A percentile compares a stretch with the other conserved stretches of the same genome.
Conservation (phyloP, 2,113 vertebrate species). For the Pomatostomus ruficeps region DNA sequence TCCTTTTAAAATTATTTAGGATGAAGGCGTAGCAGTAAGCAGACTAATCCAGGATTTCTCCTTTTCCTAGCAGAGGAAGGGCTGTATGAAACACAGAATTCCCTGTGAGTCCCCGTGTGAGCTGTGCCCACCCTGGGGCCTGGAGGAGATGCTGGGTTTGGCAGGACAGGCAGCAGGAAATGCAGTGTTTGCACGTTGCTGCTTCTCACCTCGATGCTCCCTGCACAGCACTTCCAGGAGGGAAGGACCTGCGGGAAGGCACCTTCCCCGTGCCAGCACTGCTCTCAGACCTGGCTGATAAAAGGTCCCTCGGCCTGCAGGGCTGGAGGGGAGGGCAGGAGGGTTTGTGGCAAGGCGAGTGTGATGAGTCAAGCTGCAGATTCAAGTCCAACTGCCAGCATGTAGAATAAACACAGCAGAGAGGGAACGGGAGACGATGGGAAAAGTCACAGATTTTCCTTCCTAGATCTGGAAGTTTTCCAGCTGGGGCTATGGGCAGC, state of each 20-base stretch:
- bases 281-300: not conserved
- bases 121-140: not conserved
- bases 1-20: not conserved
- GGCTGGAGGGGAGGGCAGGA: not conserved
- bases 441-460: not conserved
- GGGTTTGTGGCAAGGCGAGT: not conserved
- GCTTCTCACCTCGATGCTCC: not conserved
- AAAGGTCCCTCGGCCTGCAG: not conserved
- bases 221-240: not conserved
- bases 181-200: rapidly evolving
- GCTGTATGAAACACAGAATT: not conserved
- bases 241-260: not conserved
- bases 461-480: not conserved
- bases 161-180: not conserved
- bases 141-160: not conserved
- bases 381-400: not conserved
- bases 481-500: not conserved
- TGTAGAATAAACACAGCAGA: not conserved
- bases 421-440: not conserved
- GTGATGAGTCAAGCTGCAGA: not conserved
- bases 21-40: not conserved
- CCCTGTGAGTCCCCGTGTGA: rapidly evolving
- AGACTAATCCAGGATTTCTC: not conserved
- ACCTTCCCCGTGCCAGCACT: not conserved
- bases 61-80: not conserved